These are phyloP conservation scores for Willisornis vidua DNA, from an alignment of 2,113 vertebrate genomes.

Conservation along the genomic window DNA sequence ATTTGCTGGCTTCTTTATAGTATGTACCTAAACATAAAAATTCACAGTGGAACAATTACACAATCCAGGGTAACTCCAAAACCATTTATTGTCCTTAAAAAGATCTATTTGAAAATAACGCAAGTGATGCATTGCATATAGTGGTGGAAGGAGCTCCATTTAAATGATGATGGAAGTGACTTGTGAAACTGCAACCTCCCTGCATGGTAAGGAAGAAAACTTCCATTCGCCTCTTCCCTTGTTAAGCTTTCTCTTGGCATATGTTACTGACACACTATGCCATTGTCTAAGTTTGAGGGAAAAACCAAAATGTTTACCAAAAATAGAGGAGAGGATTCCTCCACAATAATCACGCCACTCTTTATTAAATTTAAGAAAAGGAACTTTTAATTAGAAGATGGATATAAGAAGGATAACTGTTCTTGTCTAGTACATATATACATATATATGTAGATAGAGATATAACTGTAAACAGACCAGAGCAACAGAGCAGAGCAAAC, in stretches of 20 bases:
- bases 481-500: too few species aligned
- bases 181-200: neutral
- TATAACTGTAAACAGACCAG: too few species aligned
- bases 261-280: neutral
- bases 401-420: too few species aligned
- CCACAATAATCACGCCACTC: too few species aligned
- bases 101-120: neutral
- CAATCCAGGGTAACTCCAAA: neutral
- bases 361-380: too few species aligned
- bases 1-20: neutral
- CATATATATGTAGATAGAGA: too few species aligned
- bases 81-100: neutral
- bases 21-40: neutral
- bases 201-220: neutral
- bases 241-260: rapidly evolving
- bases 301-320: too few species aligned
- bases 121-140: neutral
- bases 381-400: too few species aligned
- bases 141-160: neutral
- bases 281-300: too few species aligned
- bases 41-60: rapidly evolving
- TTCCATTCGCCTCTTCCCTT: neutral
- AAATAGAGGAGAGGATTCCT: too few species aligned
- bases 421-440: too few species aligned
- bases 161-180: neutral